Evolutionary conservation across 2,797 vertebrate genomes (phyloP).

Genomic region (Holocentrus rufus): DNA sequence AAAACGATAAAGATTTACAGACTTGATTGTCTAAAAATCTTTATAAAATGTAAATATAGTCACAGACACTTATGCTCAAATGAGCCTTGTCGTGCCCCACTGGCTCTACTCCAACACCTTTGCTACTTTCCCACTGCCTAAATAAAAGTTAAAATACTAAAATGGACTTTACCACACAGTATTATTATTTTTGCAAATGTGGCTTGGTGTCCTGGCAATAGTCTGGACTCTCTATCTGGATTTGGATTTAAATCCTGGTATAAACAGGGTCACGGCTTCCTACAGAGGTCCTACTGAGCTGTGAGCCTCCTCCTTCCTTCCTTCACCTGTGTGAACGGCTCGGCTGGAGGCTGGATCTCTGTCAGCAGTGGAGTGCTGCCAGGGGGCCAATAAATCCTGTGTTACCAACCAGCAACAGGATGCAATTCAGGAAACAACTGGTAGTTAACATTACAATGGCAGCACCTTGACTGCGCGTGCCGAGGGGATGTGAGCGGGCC

Average conservation of each 20-base stretch:
- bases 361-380: constrained; percentile 51
- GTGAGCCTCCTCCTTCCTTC: not conserved
- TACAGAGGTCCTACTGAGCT: not conserved
- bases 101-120: too few species aligned
- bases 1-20: too few species aligned
- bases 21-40: too few species aligned
- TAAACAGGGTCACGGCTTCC: not conserved
- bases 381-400: constrained; percentile 69
- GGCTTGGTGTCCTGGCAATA: not conserved
- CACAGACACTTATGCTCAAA: too few species aligned
- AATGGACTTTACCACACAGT: too few species aligned
- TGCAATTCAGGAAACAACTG: constrained; percentile 78
- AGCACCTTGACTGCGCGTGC: constrained; percentile 47
- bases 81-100: too few species aligned
- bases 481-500: constrained; percentile 44
- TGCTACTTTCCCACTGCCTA: too few species aligned
- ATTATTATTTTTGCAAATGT: too few species aligned
- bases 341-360: not conserved
- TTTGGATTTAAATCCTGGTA: not conserved
- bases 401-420: constrained; percentile 73
- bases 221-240: not conserved
- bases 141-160: too few species aligned
- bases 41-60: too few species aligned
- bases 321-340: constrained; percentile 23
- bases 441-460: constrained; percentile 74